Evolutionary conservation across 2,113 vertebrate genomes (phyloP).

Genomic region (Muntiacus muntjak): DNA sequence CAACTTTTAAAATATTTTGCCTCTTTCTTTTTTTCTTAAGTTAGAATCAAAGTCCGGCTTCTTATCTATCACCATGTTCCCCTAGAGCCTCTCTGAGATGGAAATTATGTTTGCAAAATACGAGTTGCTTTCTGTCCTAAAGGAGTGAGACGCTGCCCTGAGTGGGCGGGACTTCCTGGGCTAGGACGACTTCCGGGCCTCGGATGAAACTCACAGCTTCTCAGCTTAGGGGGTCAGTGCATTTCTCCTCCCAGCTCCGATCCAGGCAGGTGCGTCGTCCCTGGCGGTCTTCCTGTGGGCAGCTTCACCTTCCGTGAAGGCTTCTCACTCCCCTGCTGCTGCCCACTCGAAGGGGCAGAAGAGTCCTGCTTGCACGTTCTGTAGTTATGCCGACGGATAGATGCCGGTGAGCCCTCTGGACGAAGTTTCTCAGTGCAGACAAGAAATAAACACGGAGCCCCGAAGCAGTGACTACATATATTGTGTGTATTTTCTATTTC

Average conservation of each 20-base stretch:
- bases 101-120: not conserved
- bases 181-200: not conserved
- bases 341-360: constrained; percentile 49
- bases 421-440: not conserved
- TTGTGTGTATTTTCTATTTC: constrained; percentile 39
- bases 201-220: not conserved
- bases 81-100: not conserved
- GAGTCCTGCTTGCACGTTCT: not conserved
- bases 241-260: not conserved
- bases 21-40: not conserved
- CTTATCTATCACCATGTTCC: not conserved
- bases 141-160: not conserved
- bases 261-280: not conserved
- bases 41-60: not conserved
- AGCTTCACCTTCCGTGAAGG: constrained; percentile 81
- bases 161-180: not conserved
- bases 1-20: not conserved
- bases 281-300: not conserved
- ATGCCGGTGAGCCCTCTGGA: not conserved
- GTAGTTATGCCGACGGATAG: not conserved
- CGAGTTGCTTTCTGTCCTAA: not conserved
- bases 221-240: not conserved
- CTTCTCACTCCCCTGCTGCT: constrained; percentile 60
- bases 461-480: not conserved
- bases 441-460: not conserved